Base-by-base conservation (phyloP, 2,888 invertebrate genomes). In the Oscheius sp. region DNA sequence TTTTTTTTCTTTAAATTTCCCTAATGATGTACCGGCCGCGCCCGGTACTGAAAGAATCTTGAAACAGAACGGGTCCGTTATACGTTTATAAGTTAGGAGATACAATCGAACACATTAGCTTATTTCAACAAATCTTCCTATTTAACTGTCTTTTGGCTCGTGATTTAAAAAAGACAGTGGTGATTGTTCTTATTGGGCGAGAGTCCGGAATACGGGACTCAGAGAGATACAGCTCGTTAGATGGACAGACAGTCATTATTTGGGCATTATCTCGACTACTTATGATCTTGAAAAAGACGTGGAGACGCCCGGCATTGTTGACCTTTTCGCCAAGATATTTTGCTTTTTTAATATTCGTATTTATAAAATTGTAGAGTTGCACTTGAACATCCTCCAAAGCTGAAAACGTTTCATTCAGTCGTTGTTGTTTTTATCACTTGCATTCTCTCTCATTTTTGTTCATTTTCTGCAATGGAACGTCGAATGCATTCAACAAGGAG, bases 131-230 rank as follows among this genome's bases (percentile, higher is more conserved):
- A n/a, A n/a, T n/a, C n/a, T n/a, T n/a, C n/a, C n/a, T n/a, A n/a
- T n/a, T n/a, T n/a, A n/a, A n/a, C n/a, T n/a, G n/a, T n/a, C n/a
- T n/a, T n/a, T n/a, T n/a, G n/a, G n/a, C n/a, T n/a, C n/a, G n/a
- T n/a, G n/a, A n/a, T n/a, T n/a, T 35, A 18, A 61, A 61, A n/a
- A 61, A 61, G 2, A 61, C 21, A 3, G 61, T 61, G 6, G 61
- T 61, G 12, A 61, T 61, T 13, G 61, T 61, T 61, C 35, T 61
- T 5, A 61, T n/a, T 6, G 61, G 61, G 27, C 61, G 61, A 49
- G 16, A 5, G 2, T 12, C n/a, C 12, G 18, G 25, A n/a, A 29
- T 21, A 27, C 7, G 2, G 5, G 5, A 3, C 7, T 61, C 5
- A 13, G 55, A 25, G 23, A 7, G 21, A 61, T 61, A 61, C 25